These are phyloP conservation scores for Menidia menidia DNA, from an alignment of 2,797 vertebrate genomes.

Conservation along the genomic window DNA sequence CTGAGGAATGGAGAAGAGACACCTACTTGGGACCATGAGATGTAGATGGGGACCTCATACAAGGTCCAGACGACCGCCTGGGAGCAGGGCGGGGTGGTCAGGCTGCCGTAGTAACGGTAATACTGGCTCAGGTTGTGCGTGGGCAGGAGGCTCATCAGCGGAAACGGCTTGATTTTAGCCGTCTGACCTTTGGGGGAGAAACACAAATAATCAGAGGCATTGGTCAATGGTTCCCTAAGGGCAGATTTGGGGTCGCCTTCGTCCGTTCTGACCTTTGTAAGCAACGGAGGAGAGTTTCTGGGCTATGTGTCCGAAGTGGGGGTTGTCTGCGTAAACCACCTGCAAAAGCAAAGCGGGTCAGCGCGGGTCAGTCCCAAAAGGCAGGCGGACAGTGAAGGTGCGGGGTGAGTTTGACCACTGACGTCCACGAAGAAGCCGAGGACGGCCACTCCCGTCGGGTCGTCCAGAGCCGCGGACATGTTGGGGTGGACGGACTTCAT, in stretches of 20 bases:
- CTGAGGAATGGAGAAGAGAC: background rate
- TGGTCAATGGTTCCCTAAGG: background rate
- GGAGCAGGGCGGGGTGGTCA: conserved; percentile 88
- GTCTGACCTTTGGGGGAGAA: conserved; percentile 69
- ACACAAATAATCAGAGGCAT: conserved; percentile 33
- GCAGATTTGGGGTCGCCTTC: background rate
- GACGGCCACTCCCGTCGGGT: conserved; percentile 85
- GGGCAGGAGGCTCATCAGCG: conserved; percentile 84
- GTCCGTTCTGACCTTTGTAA: conserved; percentile 77
- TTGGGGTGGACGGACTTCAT: conserved; percentile 85
- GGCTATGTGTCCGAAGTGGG: conserved; percentile 85
- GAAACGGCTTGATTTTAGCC: conserved; percentile 80
- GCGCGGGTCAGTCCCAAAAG: background rate
- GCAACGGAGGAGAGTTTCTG: conserved; percentile 81
- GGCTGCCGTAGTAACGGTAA: conserved; percentile 88
- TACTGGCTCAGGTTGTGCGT: conserved; percentile 78
- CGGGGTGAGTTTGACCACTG: conserved; percentile 29
- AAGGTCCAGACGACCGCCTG: conserved; percentile 87
- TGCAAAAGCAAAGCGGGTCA: conserved; percentile 47
- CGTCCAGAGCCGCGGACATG: conserved; percentile 76
- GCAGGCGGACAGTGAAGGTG: background rate
- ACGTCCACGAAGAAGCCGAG: conserved; percentile 88
- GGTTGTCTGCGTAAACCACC: conserved; percentile 85
- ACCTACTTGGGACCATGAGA: conserved; percentile 85
- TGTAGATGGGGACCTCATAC: conserved; percentile 84